Base-by-base conservation (phyloP, 2,888 invertebrate genomes). In the Campoletis raptor region DNA sequence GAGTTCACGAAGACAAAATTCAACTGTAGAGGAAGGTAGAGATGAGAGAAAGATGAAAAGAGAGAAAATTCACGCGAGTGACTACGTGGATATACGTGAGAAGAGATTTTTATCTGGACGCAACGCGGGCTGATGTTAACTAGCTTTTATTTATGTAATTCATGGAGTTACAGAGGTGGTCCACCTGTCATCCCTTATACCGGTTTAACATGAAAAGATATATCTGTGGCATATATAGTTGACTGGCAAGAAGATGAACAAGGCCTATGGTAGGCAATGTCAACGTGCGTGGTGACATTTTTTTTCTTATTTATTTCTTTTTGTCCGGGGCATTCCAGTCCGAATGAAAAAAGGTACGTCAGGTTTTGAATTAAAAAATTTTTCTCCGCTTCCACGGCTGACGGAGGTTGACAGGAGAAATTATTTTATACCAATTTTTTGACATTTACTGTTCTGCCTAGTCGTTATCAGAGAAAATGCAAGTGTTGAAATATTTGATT, bases 81-180 rank as follows among this genome's bases (percentile, higher is more conserved):
- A 64, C 81, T 81, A 72, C 74, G 74, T 80, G 69, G 72, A 66
- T 77, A 67, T 70, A 85, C 86, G 86, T 80, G 89, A 89, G 87
- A 89, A 89, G 89, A 87, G 89, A 90, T 90, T 83, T 82, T 87
- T 89, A 90, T 89, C 88, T 81, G 66, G 81, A 83, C 85, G 84
- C 81, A 83, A 82, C 81, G 83, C 83, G 78, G 67, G 79, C 83
- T 82, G 90, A 89, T 90, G 89, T 89, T 89, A 89, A 88, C 89
- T 86, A 86, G 85, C 89, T 85, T 90, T 90, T 90, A 90, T 91
- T 89, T 90, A 90, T 89, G 89, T 90, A 89, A 90, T 90, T 90
- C 90, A 90, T 87, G 85, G 86, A 85, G 88, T 82, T 88, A 86
- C 89, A 87, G 87, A 87, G 89, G 89, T 90, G 90, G 90, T 90